Evolutionary conservation across 2,113 vertebrate species (phyloP), one percentile per base, ranked within the genome.

Genomic region (Ailuropoda melanoleuca): DNA sequence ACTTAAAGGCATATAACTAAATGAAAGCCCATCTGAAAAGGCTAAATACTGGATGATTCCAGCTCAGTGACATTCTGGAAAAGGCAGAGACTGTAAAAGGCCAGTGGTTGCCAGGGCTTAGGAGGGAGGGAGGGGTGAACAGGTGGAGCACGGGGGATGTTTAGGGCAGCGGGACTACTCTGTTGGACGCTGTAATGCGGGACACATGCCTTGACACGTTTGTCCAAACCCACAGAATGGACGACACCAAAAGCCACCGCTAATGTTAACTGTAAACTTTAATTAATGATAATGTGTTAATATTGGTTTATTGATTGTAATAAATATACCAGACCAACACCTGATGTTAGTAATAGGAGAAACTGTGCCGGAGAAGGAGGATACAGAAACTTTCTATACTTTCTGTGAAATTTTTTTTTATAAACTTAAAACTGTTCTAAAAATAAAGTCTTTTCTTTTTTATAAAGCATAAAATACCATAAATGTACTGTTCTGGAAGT

Each of bases 101-200:
- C 12, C 37, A 24, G 29, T 14, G 37, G 34, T 19, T 37, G 6
- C 24, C 14, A 2, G 19, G 17, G 4, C 9, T 29, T 3, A 5
- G 34, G 3, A 37, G 21, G 19, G 2, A 19, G 23, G 5, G 46
- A 62, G 23, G 53, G 9, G 3, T 4, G n/a, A 66, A 8, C 0
- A 3, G 21, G 8, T 0, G 9, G 15, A 55, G 7, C 5, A 0
- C 3, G 3, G n/a, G 10, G 10, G 39, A 23, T 0, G 31, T 23
- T 21, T 4, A 4, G 17, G 46, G 37, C 55, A 46, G 17, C 9
- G 17, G 31, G 15, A 2, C 7, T 7, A 1, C 10, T 56, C 29
- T 17, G 4, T 4, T 2, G 9, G 64, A 7, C 1, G 1, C 4
- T 2, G 2, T 3, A 8, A 2, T 0, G 3, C 58, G 21, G 21